Evolutionary conservation across 2,888 invertebrate species (phyloP).

Genomic region (Erebia ligea): DNA sequence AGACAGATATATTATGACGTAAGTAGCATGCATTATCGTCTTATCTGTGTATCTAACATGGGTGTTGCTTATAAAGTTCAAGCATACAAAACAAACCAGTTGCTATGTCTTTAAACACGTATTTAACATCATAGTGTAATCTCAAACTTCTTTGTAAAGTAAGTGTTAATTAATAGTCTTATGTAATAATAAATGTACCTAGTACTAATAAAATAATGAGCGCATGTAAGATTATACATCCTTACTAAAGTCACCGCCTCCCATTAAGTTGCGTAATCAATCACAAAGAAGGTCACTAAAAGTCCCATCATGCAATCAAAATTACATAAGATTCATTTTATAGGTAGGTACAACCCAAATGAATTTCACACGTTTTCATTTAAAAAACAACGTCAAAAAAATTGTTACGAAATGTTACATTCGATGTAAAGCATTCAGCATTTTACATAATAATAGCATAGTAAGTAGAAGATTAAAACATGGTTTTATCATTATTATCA

Average conservation of each 20-base stretch:
- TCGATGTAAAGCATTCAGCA: conserved; percentile 48
- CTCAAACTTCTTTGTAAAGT: too few relatives aligned
- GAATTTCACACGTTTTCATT: conserved; percentile 50
- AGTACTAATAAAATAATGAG: too few relatives aligned
- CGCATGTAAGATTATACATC: too few relatives aligned
- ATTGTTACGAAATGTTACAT: conserved; percentile 50
- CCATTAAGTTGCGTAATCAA: conserved; percentile 45
- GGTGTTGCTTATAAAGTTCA: conserved; percentile 14
- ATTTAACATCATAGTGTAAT: background rate
- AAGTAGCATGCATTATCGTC: conserved; percentile 21
- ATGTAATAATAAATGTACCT: too few relatives aligned
- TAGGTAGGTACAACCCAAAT: conserved; percentile 45
- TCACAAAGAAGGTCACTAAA: conserved; percentile 52
- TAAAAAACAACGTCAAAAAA: conserved; percentile 48
- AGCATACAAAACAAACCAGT: background rate
- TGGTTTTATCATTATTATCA: conserved; percentile 2
- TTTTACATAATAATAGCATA: conserved; percentile 56
- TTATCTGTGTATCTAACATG: conserved; percentile 15
- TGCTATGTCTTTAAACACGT: background rate
- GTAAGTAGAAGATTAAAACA: conserved; percentile 26
- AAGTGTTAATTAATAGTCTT: too few relatives aligned
- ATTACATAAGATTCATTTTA: conserved; percentile 44
- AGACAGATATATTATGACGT: conserved; percentile 20
- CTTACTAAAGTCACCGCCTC: background rate
- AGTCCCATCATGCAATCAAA: conserved; percentile 55